These are phyloP conservation scores for Rhodinocichla rosea DNA, from an alignment of 2,113 vertebrate genomes.

Conservation along the genomic window DNA sequence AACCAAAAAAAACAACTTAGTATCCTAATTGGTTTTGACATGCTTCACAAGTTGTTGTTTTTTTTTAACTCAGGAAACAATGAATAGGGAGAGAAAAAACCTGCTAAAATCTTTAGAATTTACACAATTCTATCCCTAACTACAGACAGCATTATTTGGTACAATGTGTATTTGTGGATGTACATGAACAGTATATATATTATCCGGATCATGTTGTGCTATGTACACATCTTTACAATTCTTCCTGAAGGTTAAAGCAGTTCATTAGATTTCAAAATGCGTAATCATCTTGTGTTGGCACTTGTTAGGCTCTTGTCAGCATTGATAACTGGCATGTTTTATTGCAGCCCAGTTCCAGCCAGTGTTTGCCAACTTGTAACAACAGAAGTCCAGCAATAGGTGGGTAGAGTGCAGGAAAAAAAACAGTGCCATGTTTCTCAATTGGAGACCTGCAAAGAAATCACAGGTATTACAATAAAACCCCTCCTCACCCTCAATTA, in stretches of 20 bases:
- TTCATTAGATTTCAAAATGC: constrained; percentile 93
- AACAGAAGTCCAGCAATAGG: constrained; percentile 90
- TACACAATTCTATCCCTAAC: constrained; percentile 86
- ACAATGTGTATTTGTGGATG: constrained; percentile 89
- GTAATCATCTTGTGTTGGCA: constrained; percentile 90
- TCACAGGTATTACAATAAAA: constrained; percentile 12
- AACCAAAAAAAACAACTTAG: neutral
- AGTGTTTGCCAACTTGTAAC: constrained; percentile 88
- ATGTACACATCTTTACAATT: constrained; percentile 99
- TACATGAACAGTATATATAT: constrained; percentile 93
- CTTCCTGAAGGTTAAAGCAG: constrained; percentile 99
- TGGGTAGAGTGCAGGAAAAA: constrained; percentile 94
- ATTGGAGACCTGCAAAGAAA: constrained; percentile 87
- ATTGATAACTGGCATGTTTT: constrained; percentile 89
- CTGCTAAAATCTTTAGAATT: constrained; percentile 83
- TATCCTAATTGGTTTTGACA: constrained; percentile 75
- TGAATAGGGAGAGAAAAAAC: constrained; percentile 76
- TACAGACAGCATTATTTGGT: constrained; percentile 93
- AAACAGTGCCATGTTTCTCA: constrained; percentile 97
- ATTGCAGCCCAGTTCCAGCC: constrained; percentile 92
- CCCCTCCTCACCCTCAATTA: neutral
- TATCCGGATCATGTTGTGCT: constrained; percentile 98
- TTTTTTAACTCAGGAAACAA: constrained; percentile 71
- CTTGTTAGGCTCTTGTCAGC: constrained; percentile 92
- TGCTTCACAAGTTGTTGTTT: constrained; percentile 73